Percentiles rank a stretch among this genome's conserved stretches.
Evolutionary conservation across 2,113 vertebrate species (phyloP).

Genomic region (Montifringilla adamsi): DNA sequence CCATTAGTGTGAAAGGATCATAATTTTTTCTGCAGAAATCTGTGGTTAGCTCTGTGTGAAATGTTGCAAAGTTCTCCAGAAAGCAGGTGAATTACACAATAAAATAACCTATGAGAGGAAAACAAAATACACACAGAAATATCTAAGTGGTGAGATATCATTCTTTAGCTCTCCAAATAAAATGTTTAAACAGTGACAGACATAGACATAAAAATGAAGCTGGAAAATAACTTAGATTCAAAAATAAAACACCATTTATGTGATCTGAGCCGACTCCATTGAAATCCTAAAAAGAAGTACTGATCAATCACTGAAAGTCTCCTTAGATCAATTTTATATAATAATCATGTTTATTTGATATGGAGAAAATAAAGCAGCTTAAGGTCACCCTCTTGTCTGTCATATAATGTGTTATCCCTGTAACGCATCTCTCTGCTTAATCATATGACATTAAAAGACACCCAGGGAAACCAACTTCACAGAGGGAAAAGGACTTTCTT

Average conservation of each 20-base stretch:
- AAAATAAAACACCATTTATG: neutral
- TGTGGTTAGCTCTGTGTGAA: neutral
- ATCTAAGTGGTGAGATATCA: neutral
- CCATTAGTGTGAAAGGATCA: neutral
- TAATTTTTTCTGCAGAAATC: neutral
- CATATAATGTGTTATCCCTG: neutral
- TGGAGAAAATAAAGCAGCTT: neutral
- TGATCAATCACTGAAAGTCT: neutral
- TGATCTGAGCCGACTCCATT: neutral
- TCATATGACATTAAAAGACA: neutral
- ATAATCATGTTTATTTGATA: neutral
- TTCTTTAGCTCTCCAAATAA: neutral
- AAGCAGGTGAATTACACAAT: neutral
- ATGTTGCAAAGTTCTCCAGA: neutral
- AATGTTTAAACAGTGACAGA: neutral
- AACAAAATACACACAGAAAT: neutral
- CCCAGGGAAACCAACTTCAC: neutral
- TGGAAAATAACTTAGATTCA: neutral
- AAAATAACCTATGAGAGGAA: neutral
- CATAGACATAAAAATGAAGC: neutral
- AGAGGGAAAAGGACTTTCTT: neutral
- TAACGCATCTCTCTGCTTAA: neutral
- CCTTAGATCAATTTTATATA: neutral
- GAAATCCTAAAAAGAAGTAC: neutral
- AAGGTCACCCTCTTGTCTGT: neutral